phyloP scores from a whole-genome alignment of 1,140 invertebrate species.

The Halyomorpha halys region DNA sequence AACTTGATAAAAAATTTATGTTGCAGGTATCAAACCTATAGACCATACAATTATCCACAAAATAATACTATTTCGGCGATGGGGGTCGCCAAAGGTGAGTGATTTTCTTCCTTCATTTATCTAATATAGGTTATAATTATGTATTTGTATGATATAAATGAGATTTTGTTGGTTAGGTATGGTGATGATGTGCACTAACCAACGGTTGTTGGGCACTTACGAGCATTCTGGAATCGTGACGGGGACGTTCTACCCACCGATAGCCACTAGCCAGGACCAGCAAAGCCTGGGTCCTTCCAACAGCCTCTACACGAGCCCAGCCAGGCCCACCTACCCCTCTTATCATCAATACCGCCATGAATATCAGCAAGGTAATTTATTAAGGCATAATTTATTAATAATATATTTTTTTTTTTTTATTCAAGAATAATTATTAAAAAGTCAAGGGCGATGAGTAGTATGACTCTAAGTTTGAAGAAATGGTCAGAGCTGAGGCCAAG shows the following conservation, averaged over 20 bases:
- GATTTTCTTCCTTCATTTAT: too few species aligned
- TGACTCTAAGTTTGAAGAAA: too few species aligned
- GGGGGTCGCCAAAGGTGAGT: slow-evolving; percentile 56
- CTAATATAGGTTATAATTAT: too few species aligned
- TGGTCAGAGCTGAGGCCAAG: too few species aligned
- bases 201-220: slow-evolving; percentile 41
- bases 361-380: too few species aligned
- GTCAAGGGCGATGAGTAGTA: too few species aligned
- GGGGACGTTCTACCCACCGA: slow-evolving; percentile 73
- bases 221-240: slow-evolving; percentile 35
- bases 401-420: too few species aligned
- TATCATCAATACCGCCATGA: too few species aligned
- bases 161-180: slow-evolving; percentile 39
- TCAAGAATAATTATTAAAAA: too few species aligned
- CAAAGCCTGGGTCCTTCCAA: slow-evolving; percentile 34
- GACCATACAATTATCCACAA: slow-evolving; percentile 22
- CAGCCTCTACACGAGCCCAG: slow-evolving; percentile 1
- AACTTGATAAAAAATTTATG: slow-evolving; percentile 2
- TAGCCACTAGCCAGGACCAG: slow-evolving; percentile 66
- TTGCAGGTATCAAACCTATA: slow-evolving; percentile 26
- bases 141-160: too few species aligned
- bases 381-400: too few species aligned
- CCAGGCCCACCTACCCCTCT: too few species aligned
- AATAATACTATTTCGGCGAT: slow-evolving; percentile 52
- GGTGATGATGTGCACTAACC: slow-evolving; percentile 74